Conservation (phyloP, 2,797 vertebrate genomes). For the Atherinosoma microstoma region DNA sequence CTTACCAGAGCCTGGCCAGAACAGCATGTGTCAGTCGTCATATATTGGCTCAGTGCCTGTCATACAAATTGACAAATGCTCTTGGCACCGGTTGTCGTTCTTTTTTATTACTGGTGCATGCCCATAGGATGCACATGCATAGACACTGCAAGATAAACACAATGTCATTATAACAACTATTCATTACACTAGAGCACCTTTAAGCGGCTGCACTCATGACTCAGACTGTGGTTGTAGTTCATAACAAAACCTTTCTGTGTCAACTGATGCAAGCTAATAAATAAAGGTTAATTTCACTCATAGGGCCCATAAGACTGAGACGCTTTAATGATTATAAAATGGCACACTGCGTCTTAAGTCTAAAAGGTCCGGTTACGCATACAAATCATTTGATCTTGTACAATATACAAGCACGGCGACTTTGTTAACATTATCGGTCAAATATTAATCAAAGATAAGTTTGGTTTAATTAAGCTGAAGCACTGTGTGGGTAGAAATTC, state of each 20-base stretch:
- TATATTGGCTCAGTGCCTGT: not conserved
- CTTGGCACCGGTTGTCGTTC: not conserved
- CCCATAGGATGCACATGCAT: not conserved
- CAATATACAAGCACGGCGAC: slow-evolving; percentile 4
- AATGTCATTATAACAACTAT: not conserved
- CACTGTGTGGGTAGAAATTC: slow-evolving; percentile 3
- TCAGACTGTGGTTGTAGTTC: not conserved
- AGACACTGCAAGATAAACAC: not conserved
- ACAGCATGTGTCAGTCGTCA: not conserved
- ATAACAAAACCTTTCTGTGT: slow-evolving; percentile 1
- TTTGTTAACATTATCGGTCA: slow-evolving; percentile 21
- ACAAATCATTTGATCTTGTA: slow-evolving; percentile 28
- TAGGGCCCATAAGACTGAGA: slow-evolving; percentile 23
- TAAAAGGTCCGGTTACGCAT: slow-evolving; percentile 31
- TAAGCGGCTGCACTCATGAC: not conserved
- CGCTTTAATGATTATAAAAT: slow-evolving; percentile 44
- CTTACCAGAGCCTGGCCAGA: too few relatives aligned
- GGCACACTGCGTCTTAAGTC: slow-evolving; percentile 18
- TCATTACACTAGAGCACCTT: slow-evolving; percentile 16
- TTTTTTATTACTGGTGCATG: not conserved
- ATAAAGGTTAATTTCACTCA: slow-evolving; percentile 33
- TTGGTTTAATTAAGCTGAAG: slow-evolving; percentile 32
- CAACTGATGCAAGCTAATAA: slow-evolving; percentile 32
- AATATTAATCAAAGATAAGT: slow-evolving; percentile 40
- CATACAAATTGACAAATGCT: not conserved